Evolutionary conservation across 2,113 vertebrate genomes (phyloP).

Genomic region (Toxotes jaculatrix): DNA sequence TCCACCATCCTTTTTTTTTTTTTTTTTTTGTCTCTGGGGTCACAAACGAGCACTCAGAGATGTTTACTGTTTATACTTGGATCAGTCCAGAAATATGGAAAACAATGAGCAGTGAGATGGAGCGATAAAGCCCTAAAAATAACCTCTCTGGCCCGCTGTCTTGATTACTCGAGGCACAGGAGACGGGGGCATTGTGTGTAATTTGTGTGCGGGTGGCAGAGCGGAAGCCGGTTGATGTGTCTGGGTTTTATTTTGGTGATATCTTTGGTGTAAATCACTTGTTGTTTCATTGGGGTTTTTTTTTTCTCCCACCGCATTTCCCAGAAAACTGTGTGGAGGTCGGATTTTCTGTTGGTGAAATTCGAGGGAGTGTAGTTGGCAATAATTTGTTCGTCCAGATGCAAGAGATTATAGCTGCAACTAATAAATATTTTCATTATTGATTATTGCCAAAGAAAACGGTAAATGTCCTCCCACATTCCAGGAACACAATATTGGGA

Average conservation of each 20-base stretch:
- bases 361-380: neutral
- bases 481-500: neutral
- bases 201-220: conserved; percentile 43
- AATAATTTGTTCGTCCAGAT: neutral
- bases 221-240: conserved; percentile 41
- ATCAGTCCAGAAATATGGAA: conserved; percentile 37
- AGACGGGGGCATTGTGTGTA: conserved; percentile 34
- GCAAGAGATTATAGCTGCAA: neutral
- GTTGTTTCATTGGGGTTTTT: conserved; percentile 16
- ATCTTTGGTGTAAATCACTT: conserved; percentile 25
- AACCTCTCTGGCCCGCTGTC: conserved; percentile 19
- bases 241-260: conserved; percentile 60
- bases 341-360: neutral
- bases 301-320: conserved; percentile 29
- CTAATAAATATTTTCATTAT: neutral
- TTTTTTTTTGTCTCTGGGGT: neutral
- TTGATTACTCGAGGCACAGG: conserved; percentile 43
- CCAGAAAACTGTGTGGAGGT: conserved; percentile 14
- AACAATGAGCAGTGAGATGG: conserved; percentile 70
- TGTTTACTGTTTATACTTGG: conserved; percentile 61
- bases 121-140: conserved; percentile 67
- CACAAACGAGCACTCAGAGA: conserved; percentile 18
- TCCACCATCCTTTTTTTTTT: conserved; percentile 1
- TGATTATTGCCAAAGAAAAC: neutral
- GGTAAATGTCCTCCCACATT: neutral